These are phyloP conservation scores for Coboldia fuscipes DNA, from an alignment of 1,140 invertebrate species.

Conservation along the genomic window DNA sequence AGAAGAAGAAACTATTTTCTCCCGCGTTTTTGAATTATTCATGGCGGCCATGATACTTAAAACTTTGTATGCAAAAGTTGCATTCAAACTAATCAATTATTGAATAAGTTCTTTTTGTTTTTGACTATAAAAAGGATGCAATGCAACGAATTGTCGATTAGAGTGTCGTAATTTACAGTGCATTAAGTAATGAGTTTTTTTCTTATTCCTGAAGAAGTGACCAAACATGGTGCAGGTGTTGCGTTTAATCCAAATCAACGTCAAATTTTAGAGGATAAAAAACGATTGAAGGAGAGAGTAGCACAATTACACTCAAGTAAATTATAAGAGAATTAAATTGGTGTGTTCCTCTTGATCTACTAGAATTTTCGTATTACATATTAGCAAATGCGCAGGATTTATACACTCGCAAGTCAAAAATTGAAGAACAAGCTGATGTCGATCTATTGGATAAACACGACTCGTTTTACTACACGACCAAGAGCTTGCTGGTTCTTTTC, in stretches of 20 bases:
- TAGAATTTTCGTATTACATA: neutral
- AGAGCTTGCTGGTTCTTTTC: conserved; percentile 38
- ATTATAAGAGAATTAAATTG: neutral
- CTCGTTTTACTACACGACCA: conserved; percentile 39
- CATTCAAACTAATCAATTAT: too few species aligned
- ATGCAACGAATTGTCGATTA: too few species aligned
- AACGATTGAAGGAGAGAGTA: conserved; percentile 15
- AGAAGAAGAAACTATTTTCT: too few species aligned
- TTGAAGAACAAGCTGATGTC: conserved; percentile 12
- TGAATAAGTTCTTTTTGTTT: too few species aligned
- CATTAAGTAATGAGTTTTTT: too few species aligned
- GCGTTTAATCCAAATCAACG: conserved; percentile 17
- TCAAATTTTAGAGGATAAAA: conserved; percentile 18
- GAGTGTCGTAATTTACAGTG: too few species aligned
- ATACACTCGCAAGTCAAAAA: neutral
- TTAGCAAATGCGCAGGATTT: neutral
- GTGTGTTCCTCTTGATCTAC: neutral
- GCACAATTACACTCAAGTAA: conserved; percentile 1
- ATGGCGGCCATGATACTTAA: too few species aligned
- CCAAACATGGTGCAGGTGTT: neutral
- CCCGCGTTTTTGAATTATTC: too few species aligned
- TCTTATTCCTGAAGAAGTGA: too few species aligned
- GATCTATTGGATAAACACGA: conserved; percentile 30
- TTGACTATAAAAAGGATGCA: too few species aligned
- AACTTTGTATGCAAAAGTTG: conserved; percentile 13